Evolutionary conservation across 2,888 invertebrate genomes (phyloP), one percentile per base, ranked within the genome.

Genomic region (Teleiodes luculella): DNA sequence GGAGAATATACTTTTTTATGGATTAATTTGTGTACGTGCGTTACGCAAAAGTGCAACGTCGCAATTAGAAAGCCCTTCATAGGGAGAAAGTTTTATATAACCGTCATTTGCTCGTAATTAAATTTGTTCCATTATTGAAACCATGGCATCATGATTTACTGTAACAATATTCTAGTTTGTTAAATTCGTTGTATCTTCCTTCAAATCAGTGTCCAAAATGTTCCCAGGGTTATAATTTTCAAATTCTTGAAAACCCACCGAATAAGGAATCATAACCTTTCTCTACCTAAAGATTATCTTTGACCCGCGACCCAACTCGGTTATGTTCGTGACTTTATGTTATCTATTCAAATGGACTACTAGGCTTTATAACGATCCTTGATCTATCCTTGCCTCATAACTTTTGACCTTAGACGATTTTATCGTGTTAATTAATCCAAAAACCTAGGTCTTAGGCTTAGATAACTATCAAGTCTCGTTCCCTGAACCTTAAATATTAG

Each of bases 251-350:
- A 43, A 35, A 20, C 24, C 36, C 20, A 33, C n/a, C 8, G 30
- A 48, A 39, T 48, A 53, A 39, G 45, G 36, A 39, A 35, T 30
- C 43, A 37, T 56, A 49, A 49, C 52, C 48, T 48, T 43, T 45
- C 43, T 37, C 45, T 49, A 14, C 37, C 20, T 24, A 6, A 20
- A 52, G 46, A 35, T 46, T 18, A 45, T 52, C 37, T 56, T 5
- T 52, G 51, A 55, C 52, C 55, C 33, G 11, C 47, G 56, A 50
- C 53, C 49, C 14, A 45, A 52, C 50, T 52, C 45, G 37, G 43
- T 35, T 48, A 51, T 52, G 53, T 48, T 52, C 56, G 56, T 56
- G 56, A 56, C 46, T 50, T 24, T 50, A 49, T 50, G 49, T 53
- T 56, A 56, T 56, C 53, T 53, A 53, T 56, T 56, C 46, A 50